Evolutionary conservation across 2,113 vertebrate genomes (phyloP).

Genomic region (Nibea albiflora): DNA sequence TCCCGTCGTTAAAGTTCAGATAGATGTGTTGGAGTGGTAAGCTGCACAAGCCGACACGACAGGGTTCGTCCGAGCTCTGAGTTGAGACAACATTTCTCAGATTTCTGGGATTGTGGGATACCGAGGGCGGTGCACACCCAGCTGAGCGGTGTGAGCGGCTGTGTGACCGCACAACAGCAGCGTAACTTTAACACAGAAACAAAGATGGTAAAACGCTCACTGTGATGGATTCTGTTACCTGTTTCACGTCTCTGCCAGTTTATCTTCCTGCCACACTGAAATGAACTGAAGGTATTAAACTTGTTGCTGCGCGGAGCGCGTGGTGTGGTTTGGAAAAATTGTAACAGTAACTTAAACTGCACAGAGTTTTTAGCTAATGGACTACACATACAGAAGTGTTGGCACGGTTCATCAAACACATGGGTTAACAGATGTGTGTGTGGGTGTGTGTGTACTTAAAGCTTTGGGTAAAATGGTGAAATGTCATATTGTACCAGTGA

Average conservation of each 20-base stretch:
- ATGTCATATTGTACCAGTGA: constrained; percentile 58
- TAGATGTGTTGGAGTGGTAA: not conserved
- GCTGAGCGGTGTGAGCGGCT: not conserved
- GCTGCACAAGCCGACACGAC: not conserved
- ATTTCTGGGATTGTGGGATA: constrained; percentile 82
- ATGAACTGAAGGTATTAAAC: constrained; percentile 6
- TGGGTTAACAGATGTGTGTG: constrained; percentile 25
- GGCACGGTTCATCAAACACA: constrained; percentile 16
- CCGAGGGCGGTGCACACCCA: constrained; percentile 86
- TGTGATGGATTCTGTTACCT: not conserved
- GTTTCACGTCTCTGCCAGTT: constrained; percentile 18
- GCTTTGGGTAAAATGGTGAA: constrained; percentile 53
- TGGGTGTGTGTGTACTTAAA: constrained; percentile 8
- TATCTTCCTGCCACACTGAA: constrained; percentile 8
- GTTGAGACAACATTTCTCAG: constrained; percentile 27
- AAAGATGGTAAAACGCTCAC: not conserved
- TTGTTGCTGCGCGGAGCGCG: not conserved
- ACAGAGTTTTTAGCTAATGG: constrained; percentile 17
- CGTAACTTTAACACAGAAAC: constrained; percentile 1
- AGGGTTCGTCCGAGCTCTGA: constrained; percentile 27
- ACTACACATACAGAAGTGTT: constrained; percentile 23
- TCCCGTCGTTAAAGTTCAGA: constrained; percentile 14
- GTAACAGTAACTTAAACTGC: constrained; percentile 2
- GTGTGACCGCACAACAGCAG: not conserved
- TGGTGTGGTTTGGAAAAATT: constrained; percentile 5